Base-by-base conservation (phyloP, 2,797 vertebrate genomes). In the Diceros bicornis region DNA sequence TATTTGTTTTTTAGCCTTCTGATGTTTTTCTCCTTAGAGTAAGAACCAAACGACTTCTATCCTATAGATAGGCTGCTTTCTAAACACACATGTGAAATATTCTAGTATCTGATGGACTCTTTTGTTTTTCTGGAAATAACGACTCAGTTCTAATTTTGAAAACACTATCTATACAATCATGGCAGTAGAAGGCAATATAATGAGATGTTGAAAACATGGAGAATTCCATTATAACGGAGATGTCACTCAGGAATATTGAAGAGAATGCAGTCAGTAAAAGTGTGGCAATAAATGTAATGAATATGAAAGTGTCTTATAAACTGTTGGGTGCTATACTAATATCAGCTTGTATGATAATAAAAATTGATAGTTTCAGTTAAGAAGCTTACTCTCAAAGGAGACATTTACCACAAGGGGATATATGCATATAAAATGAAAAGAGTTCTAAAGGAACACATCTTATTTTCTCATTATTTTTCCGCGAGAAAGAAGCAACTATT, bases 21-120 rank as follows among this genome's bases (percentile, higher is more conserved):
- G 71, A 95, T 96, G 71, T 96, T 96, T 98, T 98, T 97, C 69
- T 92, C 79, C 44, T 98, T 97, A 93, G 75, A 96, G 94, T 96
- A 97, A 97, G 97, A 89, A 96, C 94, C 96, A 91, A 95, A 94
- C 96, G 93, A 93, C 66, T 88, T 71, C 97, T 75, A 89, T 87
- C 74, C 14, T 50, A 20, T 3, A 6, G 12, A n/a, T 1, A 27
- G 29, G 25, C 11, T 10, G 47, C 41, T 91, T 61, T 37, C 82
- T 41, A 79, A 78, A 41, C 44, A 57, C 14, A 29, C 20, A 12
- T 0, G 3, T 9, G 5, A 21, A 41, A 55, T 12, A 6, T 62
- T 14, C 12, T 62, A 4, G 6, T 7, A 59, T 8, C 25, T 23
- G 17, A 29, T 41, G 25, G 20, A 57, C 29, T 77, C 27, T 69